Percentiles rank a stretch among this genome's conserved stretches.
Conservation (phyloP, 2,113 vertebrate genomes). For the Theristicus caerulescens region DNA sequence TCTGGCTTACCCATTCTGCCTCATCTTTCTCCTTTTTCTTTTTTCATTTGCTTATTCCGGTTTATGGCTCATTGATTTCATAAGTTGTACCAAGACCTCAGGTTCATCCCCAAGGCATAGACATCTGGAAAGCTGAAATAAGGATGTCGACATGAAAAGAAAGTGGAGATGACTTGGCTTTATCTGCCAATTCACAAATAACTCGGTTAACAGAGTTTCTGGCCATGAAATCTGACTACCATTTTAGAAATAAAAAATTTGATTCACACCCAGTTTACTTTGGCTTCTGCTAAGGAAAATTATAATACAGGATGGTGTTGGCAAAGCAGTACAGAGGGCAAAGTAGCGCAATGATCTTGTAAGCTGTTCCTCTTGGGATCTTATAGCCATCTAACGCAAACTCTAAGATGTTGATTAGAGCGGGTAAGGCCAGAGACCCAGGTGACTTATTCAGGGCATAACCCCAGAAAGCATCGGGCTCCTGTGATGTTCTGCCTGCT, state of each 20-base stretch:
- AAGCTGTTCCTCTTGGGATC: neutral
- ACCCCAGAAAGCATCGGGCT: neutral
- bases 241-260: constrained; percentile 10
- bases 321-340: neutral
- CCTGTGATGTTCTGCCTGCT: neutral
- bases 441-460: neutral
- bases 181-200: neutral
- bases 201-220: neutral
- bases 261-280: neutral
- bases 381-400: neutral
- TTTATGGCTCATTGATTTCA: constrained; percentile 12
- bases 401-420: neutral
- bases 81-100: neutral
- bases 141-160: neutral
- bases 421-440: neutral
- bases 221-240: neutral
- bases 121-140: neutral
- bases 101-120: neutral
- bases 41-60: neutral
- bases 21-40: neutral
- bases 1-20: neutral
- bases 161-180: neutral
- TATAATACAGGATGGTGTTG: neutral
- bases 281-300: neutral
- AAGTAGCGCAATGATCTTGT: neutral